A percentile compares a stretch with the other conserved stretches of the same genome.
Conservation (phyloP, 2,888 invertebrate species). For the Pyrgus malvae region DNA sequence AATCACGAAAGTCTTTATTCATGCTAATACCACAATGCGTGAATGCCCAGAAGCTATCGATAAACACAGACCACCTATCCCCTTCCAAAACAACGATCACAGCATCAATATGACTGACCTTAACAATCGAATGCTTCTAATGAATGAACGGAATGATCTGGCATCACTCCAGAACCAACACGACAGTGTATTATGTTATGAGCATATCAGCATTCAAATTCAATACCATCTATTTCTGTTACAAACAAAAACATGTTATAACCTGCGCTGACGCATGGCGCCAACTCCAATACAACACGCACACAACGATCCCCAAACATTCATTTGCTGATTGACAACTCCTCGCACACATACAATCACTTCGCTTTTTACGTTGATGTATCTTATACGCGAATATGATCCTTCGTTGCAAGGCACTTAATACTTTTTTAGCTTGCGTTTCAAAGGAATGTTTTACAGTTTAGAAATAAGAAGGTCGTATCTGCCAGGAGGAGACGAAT, state of each 20-base stretch:
- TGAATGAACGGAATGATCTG: constrained; percentile 12
- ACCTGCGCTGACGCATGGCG: constrained; percentile 39
- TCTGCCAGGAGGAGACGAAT: constrained; percentile 1
- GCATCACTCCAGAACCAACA: constrained; percentile 12
- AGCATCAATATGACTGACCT: neutral
- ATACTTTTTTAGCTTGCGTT: neutral
- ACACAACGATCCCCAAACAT: constrained; percentile 16
- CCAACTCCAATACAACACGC: constrained; percentile 27
- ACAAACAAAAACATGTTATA: constrained; percentile 32
- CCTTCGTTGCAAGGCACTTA: neutral
- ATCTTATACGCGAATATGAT: neutral
- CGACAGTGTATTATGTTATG: neutral
- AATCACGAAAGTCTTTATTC: neutral
- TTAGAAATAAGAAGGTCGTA: constrained; percentile 6
- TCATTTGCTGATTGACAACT: constrained; percentile 1
- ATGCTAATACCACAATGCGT: neutral
- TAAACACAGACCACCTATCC: neutral
- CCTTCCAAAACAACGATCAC: neutral
- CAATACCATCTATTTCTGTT: constrained; percentile 32
- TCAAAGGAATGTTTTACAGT: neutral
- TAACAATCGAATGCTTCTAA: constrained; percentile 7
- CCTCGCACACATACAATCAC: neutral
- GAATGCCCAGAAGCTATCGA: neutral
- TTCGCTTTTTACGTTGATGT: neutral
- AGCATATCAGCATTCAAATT: constrained; percentile 24